A percentile compares a stretch with the other conserved stretches of the same genome.
phyloP scores from a whole-genome alignment of 2,113 vertebrate genomes.

The Chlorodrepanis virens region DNA sequence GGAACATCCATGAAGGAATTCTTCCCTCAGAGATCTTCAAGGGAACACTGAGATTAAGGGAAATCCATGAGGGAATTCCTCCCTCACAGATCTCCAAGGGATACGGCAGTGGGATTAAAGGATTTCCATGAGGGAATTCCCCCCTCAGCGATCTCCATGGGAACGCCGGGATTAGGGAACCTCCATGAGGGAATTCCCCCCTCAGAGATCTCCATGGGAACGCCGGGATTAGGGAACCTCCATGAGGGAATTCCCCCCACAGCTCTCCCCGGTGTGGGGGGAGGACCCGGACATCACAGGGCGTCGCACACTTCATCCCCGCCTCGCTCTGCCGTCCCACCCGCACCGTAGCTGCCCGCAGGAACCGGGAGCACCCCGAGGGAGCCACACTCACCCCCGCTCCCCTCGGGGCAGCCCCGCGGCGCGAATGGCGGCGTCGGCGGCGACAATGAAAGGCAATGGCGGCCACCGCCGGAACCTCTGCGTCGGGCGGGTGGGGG shows the following conservation, averaged over 20 bases:
- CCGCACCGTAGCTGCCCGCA: accelerated
- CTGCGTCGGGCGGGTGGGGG: accelerated
- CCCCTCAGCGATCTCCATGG: accelerated
- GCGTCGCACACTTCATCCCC: neutral
- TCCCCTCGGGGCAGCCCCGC: too few relatives aligned
- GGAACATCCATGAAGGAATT: neutral
- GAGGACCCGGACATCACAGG: neutral
- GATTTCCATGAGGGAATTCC: neutral
- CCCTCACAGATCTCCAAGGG: too few relatives aligned
- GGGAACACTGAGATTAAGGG: neutral
- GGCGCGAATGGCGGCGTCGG: neutral
- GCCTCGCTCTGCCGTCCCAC: accelerated
- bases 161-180: accelerated
- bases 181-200: neutral
- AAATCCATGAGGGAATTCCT: neutral
- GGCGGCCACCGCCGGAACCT: neutral
- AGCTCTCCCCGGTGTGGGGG: accelerated
- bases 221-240: accelerated
- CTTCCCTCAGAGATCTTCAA: neutral
- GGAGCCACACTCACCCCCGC: neutral
- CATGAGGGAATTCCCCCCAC: neutral
- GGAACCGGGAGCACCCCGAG: too few relatives aligned
- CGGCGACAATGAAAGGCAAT: accelerated
- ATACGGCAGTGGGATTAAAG: too few relatives aligned
- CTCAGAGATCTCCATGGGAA: too few relatives aligned